A percentile compares a stretch with the other conserved stretches of the same genome.
Conservation (phyloP, 2,797 vertebrate species). For the Peromyscus aztecus region DNA sequence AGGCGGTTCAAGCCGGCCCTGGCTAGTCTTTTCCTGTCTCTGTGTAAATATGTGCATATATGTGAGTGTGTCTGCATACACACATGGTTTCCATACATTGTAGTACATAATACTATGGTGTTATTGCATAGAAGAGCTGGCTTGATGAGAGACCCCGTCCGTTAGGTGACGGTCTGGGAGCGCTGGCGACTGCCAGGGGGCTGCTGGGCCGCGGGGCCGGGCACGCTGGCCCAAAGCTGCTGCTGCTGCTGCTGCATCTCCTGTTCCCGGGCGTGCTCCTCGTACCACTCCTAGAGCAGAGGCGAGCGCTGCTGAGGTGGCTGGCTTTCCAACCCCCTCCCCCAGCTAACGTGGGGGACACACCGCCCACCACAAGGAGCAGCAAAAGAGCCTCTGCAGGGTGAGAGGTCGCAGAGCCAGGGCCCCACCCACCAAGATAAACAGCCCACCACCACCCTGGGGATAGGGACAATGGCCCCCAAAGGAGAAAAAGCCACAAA, state of each 20-base stretch:
- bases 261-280: slow-evolving; percentile 93
- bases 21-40: neutral
- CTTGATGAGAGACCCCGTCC: neutral
- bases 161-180: slow-evolving; percentile 89
- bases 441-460: neutral
- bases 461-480: neutral
- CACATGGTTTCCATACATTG: neutral
- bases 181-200: slow-evolving; percentile 87
- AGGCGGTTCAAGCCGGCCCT: neutral
- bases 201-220: slow-evolving; percentile 75
- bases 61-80: neutral
- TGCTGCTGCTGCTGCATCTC: slow-evolving; percentile 72
- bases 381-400: neutral
- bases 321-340: rapidly evolving
- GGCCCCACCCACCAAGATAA: neutral
- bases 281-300: slow-evolving; percentile 94
- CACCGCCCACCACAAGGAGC: neutral
- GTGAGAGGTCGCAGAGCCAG: neutral
- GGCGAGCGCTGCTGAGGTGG: neutral
- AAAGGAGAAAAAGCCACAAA: no score
- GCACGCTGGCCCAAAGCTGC: slow-evolving; percentile 76
- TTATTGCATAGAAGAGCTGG: slow-evolving; percentile 88
- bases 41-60: slow-evolving; percentile 67
- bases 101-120: slow-evolving; percentile 76
- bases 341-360: neutral